Conservation (phyloP, 2,113 vertebrate species). For the Zosterops japonicus region DNA sequence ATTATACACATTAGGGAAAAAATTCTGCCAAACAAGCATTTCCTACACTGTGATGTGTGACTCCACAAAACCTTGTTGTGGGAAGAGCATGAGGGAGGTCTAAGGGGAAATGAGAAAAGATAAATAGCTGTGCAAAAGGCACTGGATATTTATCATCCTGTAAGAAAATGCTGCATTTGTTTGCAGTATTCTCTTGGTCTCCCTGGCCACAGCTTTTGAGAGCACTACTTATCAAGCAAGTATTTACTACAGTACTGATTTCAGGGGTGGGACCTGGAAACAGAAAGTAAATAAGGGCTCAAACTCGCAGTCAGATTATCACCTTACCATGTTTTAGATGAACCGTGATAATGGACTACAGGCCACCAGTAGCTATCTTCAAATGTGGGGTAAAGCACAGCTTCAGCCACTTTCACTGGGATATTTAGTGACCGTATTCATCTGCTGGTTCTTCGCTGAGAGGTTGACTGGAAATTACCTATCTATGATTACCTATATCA, state of each 20-base stretch:
- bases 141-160: not conserved
- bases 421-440: not conserved
- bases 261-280: not conserved
- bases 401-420: not conserved
- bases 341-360: not conserved
- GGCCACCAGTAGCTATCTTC: not conserved
- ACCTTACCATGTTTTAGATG: not conserved
- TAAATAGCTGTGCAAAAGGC: not conserved
- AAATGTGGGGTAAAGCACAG: not conserved
- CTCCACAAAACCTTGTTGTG: not conserved
- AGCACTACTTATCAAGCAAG: not conserved
- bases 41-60: not conserved
- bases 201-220: not conserved
- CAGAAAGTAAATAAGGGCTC: not conserved
- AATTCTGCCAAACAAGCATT: not conserved
- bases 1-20: not conserved
- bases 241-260: not conserved
- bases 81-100: not conserved
- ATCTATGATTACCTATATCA: fast-evolving
- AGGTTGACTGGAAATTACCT: not conserved
- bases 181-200: not conserved
- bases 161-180: not conserved
- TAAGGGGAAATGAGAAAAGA: not conserved
- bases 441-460: not conserved
- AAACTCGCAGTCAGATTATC: not conserved